These are phyloP conservation scores for Aphelocoma coerulescens DNA, from an alignment of 2,113 vertebrate species.

Conservation along the genomic window DNA sequence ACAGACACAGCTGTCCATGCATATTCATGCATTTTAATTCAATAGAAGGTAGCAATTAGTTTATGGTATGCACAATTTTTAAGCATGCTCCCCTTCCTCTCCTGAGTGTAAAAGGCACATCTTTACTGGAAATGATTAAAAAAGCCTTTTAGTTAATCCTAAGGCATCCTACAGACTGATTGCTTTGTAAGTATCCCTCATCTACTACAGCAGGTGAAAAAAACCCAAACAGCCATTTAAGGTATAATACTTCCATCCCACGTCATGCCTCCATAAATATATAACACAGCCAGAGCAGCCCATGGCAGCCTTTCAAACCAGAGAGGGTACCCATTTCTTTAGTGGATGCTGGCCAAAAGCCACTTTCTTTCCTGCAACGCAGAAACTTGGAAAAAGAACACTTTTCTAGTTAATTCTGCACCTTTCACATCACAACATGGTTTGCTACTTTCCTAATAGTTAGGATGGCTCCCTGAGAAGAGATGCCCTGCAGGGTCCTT, in stretches of 20 bases:
- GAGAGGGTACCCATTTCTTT: not conserved
- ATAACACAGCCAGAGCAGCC: not conserved
- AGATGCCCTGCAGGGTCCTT: not conserved
- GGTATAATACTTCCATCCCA: not conserved
- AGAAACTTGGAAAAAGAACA: not conserved
- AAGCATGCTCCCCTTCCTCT: not conserved
- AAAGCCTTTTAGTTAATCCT: not conserved
- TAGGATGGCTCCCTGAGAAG: not conserved
- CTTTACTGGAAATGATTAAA: not conserved
- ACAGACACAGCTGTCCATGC: fast-evolving
- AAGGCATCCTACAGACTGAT: not conserved
- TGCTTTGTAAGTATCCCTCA: not conserved
- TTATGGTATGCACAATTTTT: not conserved
- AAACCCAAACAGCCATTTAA: not conserved
- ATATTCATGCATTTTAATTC: not conserved
- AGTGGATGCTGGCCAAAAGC: not conserved
- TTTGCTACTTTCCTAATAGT: not conserved
- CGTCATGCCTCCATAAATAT: not conserved
- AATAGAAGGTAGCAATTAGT: not conserved
- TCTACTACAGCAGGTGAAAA: not conserved
- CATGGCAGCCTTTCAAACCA: not conserved
- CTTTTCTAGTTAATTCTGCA: not conserved
- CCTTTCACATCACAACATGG: not conserved
- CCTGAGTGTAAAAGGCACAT: not conserved
- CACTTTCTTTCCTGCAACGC: not conserved